Evolutionary conservation across 1,140 invertebrate genomes (phyloP).

Genomic region (Platorchestia sp.): DNA sequence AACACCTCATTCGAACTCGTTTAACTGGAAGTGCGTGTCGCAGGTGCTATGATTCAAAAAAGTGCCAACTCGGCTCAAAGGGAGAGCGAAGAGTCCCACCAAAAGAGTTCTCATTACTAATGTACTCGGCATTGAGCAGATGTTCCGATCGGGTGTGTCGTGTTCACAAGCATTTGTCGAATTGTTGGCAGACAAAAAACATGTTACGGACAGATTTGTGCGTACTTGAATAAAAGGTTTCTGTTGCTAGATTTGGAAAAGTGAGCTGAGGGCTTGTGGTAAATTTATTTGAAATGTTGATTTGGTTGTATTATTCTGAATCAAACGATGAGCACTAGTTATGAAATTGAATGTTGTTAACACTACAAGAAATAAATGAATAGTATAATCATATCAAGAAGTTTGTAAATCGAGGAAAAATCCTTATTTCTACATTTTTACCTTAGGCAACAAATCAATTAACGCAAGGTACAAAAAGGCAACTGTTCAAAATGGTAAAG

Average conservation of each 20-base stretch:
- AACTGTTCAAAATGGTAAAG: no score
- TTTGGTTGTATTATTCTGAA: not conserved
- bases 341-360: not conserved
- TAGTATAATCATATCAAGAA: not conserved
- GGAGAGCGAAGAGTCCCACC: not conserved
- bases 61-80: not conserved
- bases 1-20: not conserved
- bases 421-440: not conserved
- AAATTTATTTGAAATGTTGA: not conserved
- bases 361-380: not conserved
- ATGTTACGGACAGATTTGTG: not conserved
- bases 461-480: not conserved
- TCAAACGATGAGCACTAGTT: not conserved
- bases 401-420: not conserved
- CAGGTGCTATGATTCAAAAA: not conserved
- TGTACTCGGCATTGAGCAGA: not conserved
- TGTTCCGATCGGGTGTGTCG: not conserved
- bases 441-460: not conserved
- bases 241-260: not conserved
- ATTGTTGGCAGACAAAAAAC: not conserved
- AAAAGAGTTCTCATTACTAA: not conserved
- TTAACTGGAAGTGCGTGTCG: not conserved
- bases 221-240: not conserved
- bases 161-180: not conserved
- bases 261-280: not conserved